Conservation (phyloP, 2,797 vertebrate genomes). For the Poecilia gillii region DNA sequence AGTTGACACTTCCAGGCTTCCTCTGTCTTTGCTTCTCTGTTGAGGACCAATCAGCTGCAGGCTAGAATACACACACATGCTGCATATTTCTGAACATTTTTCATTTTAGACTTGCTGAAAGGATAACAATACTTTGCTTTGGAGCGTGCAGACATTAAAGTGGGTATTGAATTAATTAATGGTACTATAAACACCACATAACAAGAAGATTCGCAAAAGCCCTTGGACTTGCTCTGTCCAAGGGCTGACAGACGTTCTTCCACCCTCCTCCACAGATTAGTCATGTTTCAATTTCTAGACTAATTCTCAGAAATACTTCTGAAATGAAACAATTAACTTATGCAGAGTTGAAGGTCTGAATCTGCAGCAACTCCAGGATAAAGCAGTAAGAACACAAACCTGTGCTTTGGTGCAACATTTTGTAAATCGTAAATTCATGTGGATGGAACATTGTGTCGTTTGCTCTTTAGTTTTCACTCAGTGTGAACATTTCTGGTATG, state of each 20-base stretch:
- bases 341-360: slow-evolving; percentile 7
- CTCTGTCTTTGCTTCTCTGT: slow-evolving; percentile 15
- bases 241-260: slow-evolving; percentile 10
- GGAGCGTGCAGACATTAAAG: neutral
- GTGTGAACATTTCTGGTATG: neutral
- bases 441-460: neutral
- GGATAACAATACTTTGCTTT: neutral
- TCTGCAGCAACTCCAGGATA: slow-evolving; percentile 1
- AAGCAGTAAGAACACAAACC: neutral
- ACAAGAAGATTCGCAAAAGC: neutral
- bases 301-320: slow-evolving; percentile 6
- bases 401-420: neutral
- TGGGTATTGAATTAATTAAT: neutral
- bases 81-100: neutral
- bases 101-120: neutral
- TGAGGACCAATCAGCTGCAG: slow-evolving; percentile 22
- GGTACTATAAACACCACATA: neutral
- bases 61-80: slow-evolving; percentile 3
- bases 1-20: slow-evolving; percentile 45
- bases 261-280: slow-evolving; percentile 34
- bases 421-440: neutral
- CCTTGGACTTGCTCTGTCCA: neutral
- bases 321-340: slow-evolving; percentile 14
- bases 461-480: neutral
- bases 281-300: slow-evolving; percentile 22